These are phyloP conservation scores for Oenanthe melanoleuca DNA, from an alignment of 2,113 vertebrate genomes.

Conservation along the genomic window DNA sequence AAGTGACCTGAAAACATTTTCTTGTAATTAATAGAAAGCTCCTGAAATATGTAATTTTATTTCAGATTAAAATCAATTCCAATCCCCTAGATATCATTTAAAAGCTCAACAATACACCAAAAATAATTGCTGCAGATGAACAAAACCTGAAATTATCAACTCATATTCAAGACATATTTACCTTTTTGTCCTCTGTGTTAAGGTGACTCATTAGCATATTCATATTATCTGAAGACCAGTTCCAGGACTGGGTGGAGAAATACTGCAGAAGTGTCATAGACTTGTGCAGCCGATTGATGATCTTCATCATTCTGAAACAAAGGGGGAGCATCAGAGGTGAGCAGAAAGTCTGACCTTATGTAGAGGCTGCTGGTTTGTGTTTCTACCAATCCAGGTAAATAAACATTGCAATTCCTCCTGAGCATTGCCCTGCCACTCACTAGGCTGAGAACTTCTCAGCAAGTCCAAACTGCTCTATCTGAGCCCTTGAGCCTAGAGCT, in stretches of 20 bases:
- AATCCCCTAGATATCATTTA: background rate
- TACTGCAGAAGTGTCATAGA: constrained; percentile 88
- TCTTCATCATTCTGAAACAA: constrained; percentile 87
- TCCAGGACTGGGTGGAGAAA: constrained; percentile 90
- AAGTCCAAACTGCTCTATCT: background rate
- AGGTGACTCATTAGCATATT: constrained; percentile 89
- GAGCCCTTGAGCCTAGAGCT: background rate
- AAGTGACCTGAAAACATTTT: background rate
- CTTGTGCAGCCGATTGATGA: constrained; percentile 88
- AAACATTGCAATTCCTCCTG: background rate
- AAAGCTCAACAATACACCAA: background rate
- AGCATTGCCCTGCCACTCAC: background rate
- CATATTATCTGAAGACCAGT: constrained; percentile 92
- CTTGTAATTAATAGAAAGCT: background rate
- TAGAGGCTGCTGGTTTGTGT: background rate
- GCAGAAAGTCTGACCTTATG: background rate
- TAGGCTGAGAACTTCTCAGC: background rate
- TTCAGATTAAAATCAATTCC: background rate
- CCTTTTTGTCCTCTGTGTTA: constrained; percentile 89
- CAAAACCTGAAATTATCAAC: background rate
- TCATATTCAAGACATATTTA: constrained; percentile 27
- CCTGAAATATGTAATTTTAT: background rate
- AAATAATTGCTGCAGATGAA: background rate
- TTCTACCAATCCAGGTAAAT: background rate
- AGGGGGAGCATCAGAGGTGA: background rate